Evolutionary conservation across 2,113 vertebrate genomes (phyloP), one percentile per base, ranked within the genome.

Genomic region (Meriones unguiculatus): DNA sequence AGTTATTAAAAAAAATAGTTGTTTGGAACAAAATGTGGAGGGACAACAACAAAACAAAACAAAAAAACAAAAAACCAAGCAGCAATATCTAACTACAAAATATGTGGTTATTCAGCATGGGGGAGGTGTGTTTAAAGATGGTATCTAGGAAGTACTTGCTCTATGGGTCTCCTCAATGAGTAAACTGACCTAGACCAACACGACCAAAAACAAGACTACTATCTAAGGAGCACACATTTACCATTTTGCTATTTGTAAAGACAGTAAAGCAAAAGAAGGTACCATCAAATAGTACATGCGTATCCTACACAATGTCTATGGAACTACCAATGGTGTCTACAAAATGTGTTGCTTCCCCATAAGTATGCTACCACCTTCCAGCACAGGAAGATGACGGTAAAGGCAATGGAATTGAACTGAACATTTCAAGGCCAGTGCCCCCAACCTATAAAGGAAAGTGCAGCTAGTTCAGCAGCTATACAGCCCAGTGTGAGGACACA

Each of bases 381-480:
- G 98, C 97, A 98, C 97, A 96, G 96, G 92, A 98, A 98, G 90
- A 98, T 98, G 97, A 98, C 94, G 96, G 98, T 98, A 98, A 98
- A 98, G 98, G 98, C 97, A 98, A 98, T 96, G 98, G 97, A 98
- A 98, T 98, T 98, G 98, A 99, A 98, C 98, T 98, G 98, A 98
- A 96, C 98, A 98, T 98, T 98, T 98, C 98, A 97, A 99, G 99
- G 98, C 99, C 98, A 99, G 99, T 99, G 99, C 98, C 99, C 99
- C 99, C 99, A 98, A 5, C 96, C 98, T 97, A 96, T 98, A 98
- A 98, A 98, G 98, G 98, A 99, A 99, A 99, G 99, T 99, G 99
- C 99, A 99, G 99, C 99, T 99, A 99, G 98, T 99, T 99, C 99
- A 99, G 99, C 99, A 99, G 99, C 99, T 99, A 99, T 98, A 99